Conservation (phyloP, 2,113 vertebrate genomes). For the Periophthalmus modestus region DNA sequence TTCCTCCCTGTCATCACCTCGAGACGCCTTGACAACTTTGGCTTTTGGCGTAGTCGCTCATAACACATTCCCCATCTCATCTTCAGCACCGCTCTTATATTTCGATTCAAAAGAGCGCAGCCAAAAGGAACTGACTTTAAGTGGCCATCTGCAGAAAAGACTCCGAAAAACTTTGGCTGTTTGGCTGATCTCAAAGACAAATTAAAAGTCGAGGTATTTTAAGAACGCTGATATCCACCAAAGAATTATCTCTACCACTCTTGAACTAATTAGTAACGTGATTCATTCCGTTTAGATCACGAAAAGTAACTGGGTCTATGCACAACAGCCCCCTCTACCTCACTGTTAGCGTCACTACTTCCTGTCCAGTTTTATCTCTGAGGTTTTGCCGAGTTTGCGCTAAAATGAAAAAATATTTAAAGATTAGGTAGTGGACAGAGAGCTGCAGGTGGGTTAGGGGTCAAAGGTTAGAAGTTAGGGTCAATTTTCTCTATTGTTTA, state of each 20-base stretch:
- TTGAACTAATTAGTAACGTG: neutral
- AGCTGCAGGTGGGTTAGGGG: too few species aligned
- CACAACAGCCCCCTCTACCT: too few species aligned
- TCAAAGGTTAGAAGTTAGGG: too few species aligned
- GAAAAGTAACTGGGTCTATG: too few species aligned
- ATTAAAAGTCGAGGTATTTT: neutral
- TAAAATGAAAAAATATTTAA: too few species aligned
- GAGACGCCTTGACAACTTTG: neutral
- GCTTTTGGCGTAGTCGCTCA: slow-evolving; percentile 9
- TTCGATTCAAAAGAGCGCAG: neutral
- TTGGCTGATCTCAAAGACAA: neutral
- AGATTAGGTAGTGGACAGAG: too few species aligned
- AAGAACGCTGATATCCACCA: neutral
- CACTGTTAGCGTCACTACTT: too few species aligned
- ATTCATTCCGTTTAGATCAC: too few species aligned
- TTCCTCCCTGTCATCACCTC: slow-evolving; percentile 6
- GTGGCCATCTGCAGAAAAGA: slow-evolving; percentile 22
- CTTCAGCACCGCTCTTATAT: neutral
- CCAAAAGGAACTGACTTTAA: neutral
- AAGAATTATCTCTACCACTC: neutral
- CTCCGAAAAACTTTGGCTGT: slow-evolving; percentile 25
- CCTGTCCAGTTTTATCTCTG: too few species aligned
- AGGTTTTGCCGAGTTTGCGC: too few species aligned
- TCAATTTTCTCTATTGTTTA: too few species aligned
- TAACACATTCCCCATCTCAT: slow-evolving; percentile 17